Evolutionary conservation across 2,113 vertebrate genomes (phyloP).

Genomic region (Tachycineta bicolor): DNA sequence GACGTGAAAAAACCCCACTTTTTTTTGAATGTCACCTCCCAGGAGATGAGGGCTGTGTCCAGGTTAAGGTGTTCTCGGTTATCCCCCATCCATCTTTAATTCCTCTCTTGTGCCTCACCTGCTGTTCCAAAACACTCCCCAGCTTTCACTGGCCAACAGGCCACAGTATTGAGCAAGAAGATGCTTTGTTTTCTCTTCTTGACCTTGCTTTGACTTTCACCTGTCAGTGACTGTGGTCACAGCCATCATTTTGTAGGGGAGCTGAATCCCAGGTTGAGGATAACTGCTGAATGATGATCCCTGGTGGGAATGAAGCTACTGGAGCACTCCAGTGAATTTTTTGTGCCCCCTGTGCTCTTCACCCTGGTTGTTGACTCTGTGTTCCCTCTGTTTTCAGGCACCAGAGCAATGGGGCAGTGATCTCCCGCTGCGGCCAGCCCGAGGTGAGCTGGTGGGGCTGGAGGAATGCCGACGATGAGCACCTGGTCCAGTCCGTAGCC

Average conservation of each 20-base stretch:
- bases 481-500: constrained; percentile 93
- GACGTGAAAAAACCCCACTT: fast-evolving
- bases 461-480: constrained; percentile 95
- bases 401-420: constrained; percentile 92
- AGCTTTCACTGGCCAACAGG: background rate
- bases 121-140: background rate
- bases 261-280: background rate
- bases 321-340: background rate
- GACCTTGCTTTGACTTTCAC: background rate
- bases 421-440: constrained; percentile 94
- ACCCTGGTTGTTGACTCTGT: background rate
- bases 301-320: fast-evolving
- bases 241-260: background rate
- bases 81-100: background rate
- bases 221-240: background rate
- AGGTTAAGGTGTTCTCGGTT: background rate
- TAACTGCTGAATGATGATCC: background rate
- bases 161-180: background rate
- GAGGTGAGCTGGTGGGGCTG: constrained; percentile 99
- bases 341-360: background rate
- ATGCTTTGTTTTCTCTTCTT: background rate
- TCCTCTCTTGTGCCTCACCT: background rate
- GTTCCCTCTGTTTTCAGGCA: constrained; percentile 74
- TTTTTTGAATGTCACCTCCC: background rate
- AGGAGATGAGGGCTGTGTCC: fast-evolving